A percentile compares a stretch with the other conserved stretches of the same genome.
phyloP scores from a whole-genome alignment of 2,888 invertebrate species.

The Agrochola lychnidis region DNA sequence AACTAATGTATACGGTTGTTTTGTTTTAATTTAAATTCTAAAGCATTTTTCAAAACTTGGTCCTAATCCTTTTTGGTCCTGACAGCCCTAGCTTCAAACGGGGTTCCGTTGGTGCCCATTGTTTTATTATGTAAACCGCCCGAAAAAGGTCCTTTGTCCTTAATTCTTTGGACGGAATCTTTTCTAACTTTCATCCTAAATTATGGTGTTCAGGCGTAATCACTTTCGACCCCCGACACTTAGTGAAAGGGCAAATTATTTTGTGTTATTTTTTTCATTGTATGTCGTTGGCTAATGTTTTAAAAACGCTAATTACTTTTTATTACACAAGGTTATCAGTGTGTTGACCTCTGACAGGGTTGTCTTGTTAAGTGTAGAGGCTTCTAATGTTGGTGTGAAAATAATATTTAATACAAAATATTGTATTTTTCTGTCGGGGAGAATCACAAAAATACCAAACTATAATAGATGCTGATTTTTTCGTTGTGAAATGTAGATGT shows the following conservation, averaged over 20 bases:
- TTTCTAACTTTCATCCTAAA: slow-evolving; percentile 83
- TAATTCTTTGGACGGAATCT: slow-evolving; percentile 85
- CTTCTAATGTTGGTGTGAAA: not conserved
- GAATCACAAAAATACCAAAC: not conserved
- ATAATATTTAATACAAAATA: not conserved
- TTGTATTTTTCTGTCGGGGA: not conserved
- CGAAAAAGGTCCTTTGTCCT: slow-evolving; percentile 75
- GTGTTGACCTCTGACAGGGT: slow-evolving; percentile 24
- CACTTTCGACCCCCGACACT: slow-evolving; percentile 78
- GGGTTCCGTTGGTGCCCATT: slow-evolving; percentile 69
- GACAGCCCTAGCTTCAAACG: slow-evolving; percentile 60
- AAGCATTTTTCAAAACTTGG: slow-evolving; percentile 20
- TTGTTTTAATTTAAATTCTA: slow-evolving; percentile 33
- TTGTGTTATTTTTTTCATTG: slow-evolving; percentile 63
- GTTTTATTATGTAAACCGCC: slow-evolving; percentile 81
- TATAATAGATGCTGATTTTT: not conserved
- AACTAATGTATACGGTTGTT: slow-evolving; percentile 22
- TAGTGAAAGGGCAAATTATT: slow-evolving; percentile 71
- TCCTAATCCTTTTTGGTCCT: slow-evolving; percentile 22
- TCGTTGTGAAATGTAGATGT: not conserved
- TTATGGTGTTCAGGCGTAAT: slow-evolving; percentile 85
- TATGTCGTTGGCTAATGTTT: slow-evolving; percentile 44
- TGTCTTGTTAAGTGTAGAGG: not conserved
- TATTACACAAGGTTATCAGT: slow-evolving; percentile 40
- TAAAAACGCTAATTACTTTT: slow-evolving; percentile 60